Base-by-base conservation (phyloP, 2,113 vertebrate genomes). In the Trachemys scripta region DNA sequence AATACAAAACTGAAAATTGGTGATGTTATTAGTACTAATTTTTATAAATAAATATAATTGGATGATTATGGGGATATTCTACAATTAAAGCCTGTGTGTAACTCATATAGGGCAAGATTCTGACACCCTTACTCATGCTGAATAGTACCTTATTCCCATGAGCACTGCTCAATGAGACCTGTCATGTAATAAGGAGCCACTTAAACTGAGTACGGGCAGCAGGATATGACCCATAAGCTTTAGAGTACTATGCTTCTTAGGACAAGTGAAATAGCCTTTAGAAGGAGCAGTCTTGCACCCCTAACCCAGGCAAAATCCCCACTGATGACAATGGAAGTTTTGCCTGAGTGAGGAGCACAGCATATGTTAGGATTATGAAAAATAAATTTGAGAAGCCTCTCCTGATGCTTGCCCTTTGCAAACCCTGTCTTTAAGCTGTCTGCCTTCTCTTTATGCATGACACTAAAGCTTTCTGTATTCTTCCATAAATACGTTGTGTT, bases 391-490 rank as follows among this genome's bases (percentile, higher is more conserved):
- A 45, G 4, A 59, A 17, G 13, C 10, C 8, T 72, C 5, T 38
- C n/a, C 27, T 85, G 9, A 86, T 47, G 12, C 22, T 29, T 27
- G 7, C 42, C 51, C 59, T 90, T 89, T 90, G 38, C 85, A 93
- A 90, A 85, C n/a, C 87, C n/a, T 17, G 10, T 5, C 69, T 95
- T 95, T 80, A 84, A 89, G 51, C n/a, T 82, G n/a, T 56, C 53
- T 89, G 29, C 35, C 45, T 38, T 50, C 80, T 84, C 72, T 72
- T 95, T 88, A 25, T 27, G 29, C 17, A 9, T 79, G 79, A 1
- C 6, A 10, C 80, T 84, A 75, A 80, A 92, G 56, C 2, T n/a
- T 50, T 38, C 49, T 86, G 16, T 35, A 14, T 80, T 89, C 88
- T 95, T 49, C 13, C 59, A 62, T n/a, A 75, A 90, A 17, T 38